Evolutionary conservation across 2,888 invertebrate genomes (phyloP).

Genomic region (Apodemia duryi): DNA sequence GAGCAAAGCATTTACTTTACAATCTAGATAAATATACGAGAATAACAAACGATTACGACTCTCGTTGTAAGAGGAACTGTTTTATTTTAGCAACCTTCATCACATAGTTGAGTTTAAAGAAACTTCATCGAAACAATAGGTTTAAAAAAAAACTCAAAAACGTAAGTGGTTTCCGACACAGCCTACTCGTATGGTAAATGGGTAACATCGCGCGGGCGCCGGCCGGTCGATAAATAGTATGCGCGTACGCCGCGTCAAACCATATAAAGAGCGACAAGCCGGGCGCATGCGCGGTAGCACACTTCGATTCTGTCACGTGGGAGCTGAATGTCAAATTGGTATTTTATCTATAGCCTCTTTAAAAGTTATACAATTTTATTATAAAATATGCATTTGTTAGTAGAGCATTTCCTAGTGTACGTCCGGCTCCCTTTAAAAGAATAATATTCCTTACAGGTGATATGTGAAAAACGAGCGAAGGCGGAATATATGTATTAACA

Average conservation of each 20-base stretch:
- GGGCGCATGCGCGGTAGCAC: conserved; percentile 40
- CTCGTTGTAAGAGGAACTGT: background rate
- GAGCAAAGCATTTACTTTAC: too few species aligned
- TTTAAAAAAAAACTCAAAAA: conserved; percentile 8
- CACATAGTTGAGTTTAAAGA: conserved; percentile 1
- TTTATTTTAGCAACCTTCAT: background rate
- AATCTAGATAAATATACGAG: too few species aligned
- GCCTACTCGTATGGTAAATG: conserved; percentile 13
- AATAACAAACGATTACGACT: background rate
- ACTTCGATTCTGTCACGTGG: conserved; percentile 43
- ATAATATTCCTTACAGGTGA: too few species aligned
- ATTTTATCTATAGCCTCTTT: conserved; percentile 21
- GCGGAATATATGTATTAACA: too few species aligned
- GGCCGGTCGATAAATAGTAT: conserved; percentile 54
- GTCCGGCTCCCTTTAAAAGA: too few species aligned
- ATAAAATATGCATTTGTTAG: background rate
- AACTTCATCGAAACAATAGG: conserved; percentile 4
- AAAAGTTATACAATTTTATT: background rate
- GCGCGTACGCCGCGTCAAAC: conserved; percentile 46
- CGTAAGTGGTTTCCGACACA: conserved; percentile 11
- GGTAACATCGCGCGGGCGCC: conserved; percentile 31
- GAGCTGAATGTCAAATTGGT: conserved; percentile 42
- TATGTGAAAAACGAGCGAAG: too few species aligned
- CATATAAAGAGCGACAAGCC: conserved; percentile 56
- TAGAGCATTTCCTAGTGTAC: background rate